Percentiles rank a stretch among this genome's conserved stretches.
Conservation (phyloP, 2,113 vertebrate genomes). For the Catharus fuscescens region DNA sequence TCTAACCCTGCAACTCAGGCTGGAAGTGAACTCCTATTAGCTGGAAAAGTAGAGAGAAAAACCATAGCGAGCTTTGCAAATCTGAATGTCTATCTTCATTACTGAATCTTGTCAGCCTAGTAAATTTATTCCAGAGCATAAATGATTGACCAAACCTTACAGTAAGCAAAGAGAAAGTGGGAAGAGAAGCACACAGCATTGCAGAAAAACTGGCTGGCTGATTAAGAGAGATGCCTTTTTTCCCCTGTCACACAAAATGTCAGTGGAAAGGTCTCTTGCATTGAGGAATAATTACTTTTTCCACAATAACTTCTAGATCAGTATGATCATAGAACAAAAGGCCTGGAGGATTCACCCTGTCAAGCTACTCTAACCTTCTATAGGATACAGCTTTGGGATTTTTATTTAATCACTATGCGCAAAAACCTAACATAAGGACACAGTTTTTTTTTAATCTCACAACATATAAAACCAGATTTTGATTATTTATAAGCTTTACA, state of each 20-base stretch:
- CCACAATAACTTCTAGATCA: background rate
- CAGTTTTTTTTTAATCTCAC: background rate
- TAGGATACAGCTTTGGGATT: background rate
- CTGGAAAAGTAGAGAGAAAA: slow-evolving; percentile 9
- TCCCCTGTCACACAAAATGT: background rate
- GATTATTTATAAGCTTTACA: background rate
- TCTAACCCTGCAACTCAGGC: background rate
- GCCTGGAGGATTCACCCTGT: background rate
- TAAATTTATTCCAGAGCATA: background rate
- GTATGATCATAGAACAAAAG: background rate
- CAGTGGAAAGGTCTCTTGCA: background rate
- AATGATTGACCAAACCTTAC: background rate
- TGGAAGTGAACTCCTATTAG: background rate
- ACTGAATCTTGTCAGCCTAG: background rate
- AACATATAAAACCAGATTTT: background rate
- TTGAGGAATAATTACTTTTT: background rate
- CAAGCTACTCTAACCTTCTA: background rate
- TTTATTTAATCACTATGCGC: background rate
- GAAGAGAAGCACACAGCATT: background rate
- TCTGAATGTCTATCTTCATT: background rate
- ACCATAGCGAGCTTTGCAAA: background rate
- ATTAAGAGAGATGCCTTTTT: background rate
- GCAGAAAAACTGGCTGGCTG: background rate
- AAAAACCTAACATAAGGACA: background rate
- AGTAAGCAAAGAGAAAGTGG: background rate